Evolutionary conservation across 2,797 vertebrate species (phyloP), one percentile per base, ranked within the genome.

Genomic region (Coranthus polyacanthus): DNA sequence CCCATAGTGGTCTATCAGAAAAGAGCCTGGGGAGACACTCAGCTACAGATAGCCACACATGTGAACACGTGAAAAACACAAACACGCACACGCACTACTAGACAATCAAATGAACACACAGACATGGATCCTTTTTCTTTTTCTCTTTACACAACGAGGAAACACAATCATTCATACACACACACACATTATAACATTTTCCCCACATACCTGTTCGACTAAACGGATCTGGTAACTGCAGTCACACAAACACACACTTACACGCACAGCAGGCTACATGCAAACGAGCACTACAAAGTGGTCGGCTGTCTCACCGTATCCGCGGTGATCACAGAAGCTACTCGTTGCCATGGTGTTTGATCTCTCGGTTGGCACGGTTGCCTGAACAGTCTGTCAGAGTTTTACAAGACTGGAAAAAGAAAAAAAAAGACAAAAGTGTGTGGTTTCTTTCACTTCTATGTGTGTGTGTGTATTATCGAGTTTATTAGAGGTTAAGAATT

Each of bases 1-100:
- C 72, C 64, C 79, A 76, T 69, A 78, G 78, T 83, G 75, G 84
- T 88, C 88, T 78, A 87, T 91, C 87, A 87, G 82, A 75, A 69
- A 67, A 70, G 68, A 68, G 82, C 91, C 86, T 3, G 57, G 47
- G 83, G 88, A 87, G 62, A 85, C 65, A 58, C 57, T 74, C 87
- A 79, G 68, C 72, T 62, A 68, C 67, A 74, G 78, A 74, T 69
- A 54, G 65, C 41, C 78, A 58, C 53, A 74, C 80, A 68, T 53
- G 62, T 53, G 47, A n/a, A 79, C 70, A 22, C 67, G 49, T 17
- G 2, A 9, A 52, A 55, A 45, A 68, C 45, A 66, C 43, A 49
- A n/a, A n/a, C 62, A 32, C 37, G 57, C 37, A 32, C 51, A 82
- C 68, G 85, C 84, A 73, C 83, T 64, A 8, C 57, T 0, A 72